A percentile compares a stretch with the other conserved stretches of the same genome.
phyloP scores from a whole-genome alignment of 2,888 invertebrate genomes.

The Stomorhina lunata region DNA sequence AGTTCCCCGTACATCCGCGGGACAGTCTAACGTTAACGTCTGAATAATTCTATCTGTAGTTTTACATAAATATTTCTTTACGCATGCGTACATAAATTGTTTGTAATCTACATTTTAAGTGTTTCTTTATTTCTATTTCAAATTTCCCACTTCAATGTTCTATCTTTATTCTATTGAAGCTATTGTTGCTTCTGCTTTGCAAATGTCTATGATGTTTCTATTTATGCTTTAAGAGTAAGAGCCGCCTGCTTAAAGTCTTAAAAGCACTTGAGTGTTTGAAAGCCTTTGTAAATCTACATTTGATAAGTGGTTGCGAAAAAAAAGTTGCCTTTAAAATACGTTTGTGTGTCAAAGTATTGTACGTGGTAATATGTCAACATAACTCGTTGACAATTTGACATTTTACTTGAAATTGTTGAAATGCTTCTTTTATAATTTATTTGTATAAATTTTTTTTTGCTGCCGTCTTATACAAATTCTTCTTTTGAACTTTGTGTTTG shows the following conservation, averaged over 20 bases:
- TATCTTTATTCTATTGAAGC: constrained; percentile 14
- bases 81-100: constrained; percentile 64
- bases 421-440: constrained; percentile 47
- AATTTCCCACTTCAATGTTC: background rate
- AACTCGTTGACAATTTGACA: constrained; percentile 66
- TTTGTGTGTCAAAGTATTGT: constrained; percentile 21
- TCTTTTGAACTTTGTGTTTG: background rate
- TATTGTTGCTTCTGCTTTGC: constrained; percentile 1
- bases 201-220: constrained; percentile 1
- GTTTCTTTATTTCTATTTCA: constrained; percentile 21
- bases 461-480: constrained; percentile 31
- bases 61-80: constrained; percentile 14
- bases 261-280: constrained; percentile 17
- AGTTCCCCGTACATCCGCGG: too few species aligned
- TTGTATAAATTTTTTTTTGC: constrained; percentile 50
- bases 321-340: constrained; percentile 15
- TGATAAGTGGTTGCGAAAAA: constrained; percentile 18
- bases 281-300: constrained; percentile 20
- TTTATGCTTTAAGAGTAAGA: constrained; percentile 39
- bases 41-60: too few species aligned
- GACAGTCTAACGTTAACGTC: too few species aligned
- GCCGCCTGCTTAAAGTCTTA: constrained; percentile 40
- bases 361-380: constrained; percentile 61
- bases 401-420: constrained; percentile 58
- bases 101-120: constrained; percentile 61